Conservation (phyloP, 2,888 invertebrate species). For the Esperia sulphurella region DNA sequence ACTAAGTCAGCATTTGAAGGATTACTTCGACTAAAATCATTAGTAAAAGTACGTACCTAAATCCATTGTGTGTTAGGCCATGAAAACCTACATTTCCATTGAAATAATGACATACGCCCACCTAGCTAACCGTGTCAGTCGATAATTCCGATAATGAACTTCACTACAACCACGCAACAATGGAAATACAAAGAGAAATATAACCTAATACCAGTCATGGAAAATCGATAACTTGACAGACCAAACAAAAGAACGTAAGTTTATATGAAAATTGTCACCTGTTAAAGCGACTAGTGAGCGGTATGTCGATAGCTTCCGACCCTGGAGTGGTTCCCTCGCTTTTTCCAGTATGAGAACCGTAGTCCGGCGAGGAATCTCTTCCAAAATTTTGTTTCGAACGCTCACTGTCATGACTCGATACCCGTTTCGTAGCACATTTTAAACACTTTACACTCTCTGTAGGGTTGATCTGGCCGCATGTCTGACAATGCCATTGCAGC, state of each 20-base stretch:
- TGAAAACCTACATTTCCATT: conserved; percentile 42
- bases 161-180: conserved; percentile 42
- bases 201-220: conserved; percentile 66
- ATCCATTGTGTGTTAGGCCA: conserved; percentile 26
- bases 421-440: conserved; percentile 87
- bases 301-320: conserved; percentile 65
- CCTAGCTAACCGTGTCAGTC: conserved; percentile 36
- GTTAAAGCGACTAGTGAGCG: conserved; percentile 61
- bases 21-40: conserved; percentile 1
- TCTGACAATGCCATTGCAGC: conserved; percentile 94
- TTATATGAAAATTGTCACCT: conserved; percentile 54
- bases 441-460: conserved; percentile 91
- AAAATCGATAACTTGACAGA: conserved; percentile 70
- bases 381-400: conserved; percentile 55
- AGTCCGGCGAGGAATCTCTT: conserved; percentile 64
- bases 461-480: conserved; percentile 93
- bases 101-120: conserved; percentile 55
- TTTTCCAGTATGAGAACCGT: conserved; percentile 61
- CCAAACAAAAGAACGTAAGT: conserved; percentile 50
- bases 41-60: conserved; percentile 34
- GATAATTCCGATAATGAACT: conserved; percentile 60
- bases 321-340: conserved; percentile 69
- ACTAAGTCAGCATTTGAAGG: background rate
- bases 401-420: conserved; percentile 78
- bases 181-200: conserved; percentile 58